Base-by-base conservation (phyloP, 2,888 invertebrate species). In the Clunio marinus region DNA sequence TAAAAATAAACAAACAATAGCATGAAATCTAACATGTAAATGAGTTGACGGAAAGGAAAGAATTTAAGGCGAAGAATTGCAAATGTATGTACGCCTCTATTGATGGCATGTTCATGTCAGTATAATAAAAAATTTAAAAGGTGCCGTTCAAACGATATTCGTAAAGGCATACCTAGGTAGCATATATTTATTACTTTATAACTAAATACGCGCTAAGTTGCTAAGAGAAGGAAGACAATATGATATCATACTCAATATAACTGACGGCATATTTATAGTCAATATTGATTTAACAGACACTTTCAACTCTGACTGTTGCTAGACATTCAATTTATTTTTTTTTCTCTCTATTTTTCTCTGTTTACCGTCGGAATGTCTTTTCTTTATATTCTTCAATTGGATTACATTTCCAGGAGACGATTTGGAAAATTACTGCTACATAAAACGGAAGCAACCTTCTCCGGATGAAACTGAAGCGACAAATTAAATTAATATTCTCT, bases 271-370 rank as follows among this genome's bases (percentile, higher is more conserved):
- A 60, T 60, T 25, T 35, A 60, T 60, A 60, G 37, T 22, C 60
- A 60, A 60, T 60, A 60, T 60, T 60, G 60, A 60, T 60, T 60
- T 37, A 60, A 60, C 60, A 60, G 37, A 41, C 37, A 60, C 37
- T 22, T 15, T 28, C 28, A 32, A 59, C 59, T 24, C 24, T 37
- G 60, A 17, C 37, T 37, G n/a, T n/a, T n/a, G n/a, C n/a, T n/a
- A n/a, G n/a, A n/a, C n/a, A n/a, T n/a, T n/a, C n/a, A n/a, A n/a
- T n/a, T n/a, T n/a, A n/a, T n/a, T n/a, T n/a, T n/a, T n/a, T n/a
- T n/a, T n/a, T n/a, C n/a, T n/a, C 10, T 55, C 57, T 27, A n/a
- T 27, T n/a, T 25, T 28, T 58, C 17, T 8, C 27, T 58, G 8
- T 27, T 24, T 55, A 17, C 15, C 17, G 15, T 13, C 1, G 10